phyloP scores from a whole-genome alignment of 2,888 invertebrate species.

The Camponotus fellah region DNA sequence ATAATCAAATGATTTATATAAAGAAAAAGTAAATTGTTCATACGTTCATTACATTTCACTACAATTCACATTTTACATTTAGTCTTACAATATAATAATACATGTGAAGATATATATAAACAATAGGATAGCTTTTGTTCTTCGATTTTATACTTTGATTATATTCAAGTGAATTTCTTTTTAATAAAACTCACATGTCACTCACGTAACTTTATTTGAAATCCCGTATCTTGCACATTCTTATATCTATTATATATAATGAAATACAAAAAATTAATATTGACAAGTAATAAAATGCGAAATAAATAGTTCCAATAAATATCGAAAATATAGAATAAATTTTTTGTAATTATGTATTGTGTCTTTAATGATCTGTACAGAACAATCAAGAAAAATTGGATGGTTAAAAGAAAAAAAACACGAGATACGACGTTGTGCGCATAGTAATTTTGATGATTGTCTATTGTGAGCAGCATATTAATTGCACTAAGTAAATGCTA shows the following conservation, averaged over 20 bases:
- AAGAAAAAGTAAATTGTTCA: too few species aligned
- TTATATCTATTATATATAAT: not conserved
- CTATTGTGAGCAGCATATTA: slow-evolving; percentile 29
- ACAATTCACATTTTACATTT: too few species aligned
- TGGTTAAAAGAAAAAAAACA: slow-evolving; percentile 31
- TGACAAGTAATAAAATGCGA: not conserved
- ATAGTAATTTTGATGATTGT: slow-evolving; percentile 50
- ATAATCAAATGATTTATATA: too few species aligned
- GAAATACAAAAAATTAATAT: not conserved
- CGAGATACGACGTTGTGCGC: slow-evolving; percentile 8
- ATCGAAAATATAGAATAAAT: not conserved
- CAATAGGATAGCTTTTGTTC: too few species aligned
- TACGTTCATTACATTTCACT: too few species aligned
- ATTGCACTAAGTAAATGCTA: slow-evolving; percentile 66
- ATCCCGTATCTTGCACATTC: not conserved
- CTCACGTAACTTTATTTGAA: not conserved
- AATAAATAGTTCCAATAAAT: not conserved
- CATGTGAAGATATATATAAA: too few species aligned
- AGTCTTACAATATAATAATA: too few species aligned
- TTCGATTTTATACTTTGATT: not conserved
- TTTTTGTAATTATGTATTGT: not conserved
- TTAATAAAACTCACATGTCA: not conserved
- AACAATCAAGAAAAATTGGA: slow-evolving; percentile 4
- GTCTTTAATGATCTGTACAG: not conserved
- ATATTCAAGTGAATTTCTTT: not conserved